Evolutionary conservation across 1,140 invertebrate genomes (phyloP).

Genomic region (Adoxophyes honmai): DNA sequence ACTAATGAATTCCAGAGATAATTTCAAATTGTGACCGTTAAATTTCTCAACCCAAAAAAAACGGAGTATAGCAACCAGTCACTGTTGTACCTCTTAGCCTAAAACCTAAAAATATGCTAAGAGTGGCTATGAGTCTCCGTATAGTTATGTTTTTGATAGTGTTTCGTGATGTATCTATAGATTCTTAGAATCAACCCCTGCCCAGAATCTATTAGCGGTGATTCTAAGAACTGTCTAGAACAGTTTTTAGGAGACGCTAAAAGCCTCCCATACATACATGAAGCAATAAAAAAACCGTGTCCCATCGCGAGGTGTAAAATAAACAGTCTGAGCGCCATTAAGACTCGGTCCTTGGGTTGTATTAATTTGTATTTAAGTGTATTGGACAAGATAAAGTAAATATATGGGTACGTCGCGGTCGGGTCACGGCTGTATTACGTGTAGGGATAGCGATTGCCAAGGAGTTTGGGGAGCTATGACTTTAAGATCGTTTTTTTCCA

Average conservation of each 20-base stretch:
- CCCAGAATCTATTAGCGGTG: constrained; percentile 33
- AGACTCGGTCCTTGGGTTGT: constrained; percentile 65
- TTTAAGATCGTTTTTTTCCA: too few relatives aligned
- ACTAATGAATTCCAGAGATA: too few relatives aligned
- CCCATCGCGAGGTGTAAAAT: constrained; percentile 71
- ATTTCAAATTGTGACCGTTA: too few relatives aligned
- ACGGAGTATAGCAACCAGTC: too few relatives aligned
- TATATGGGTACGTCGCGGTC: constrained; percentile 55
- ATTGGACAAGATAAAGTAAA: constrained; percentile 75
- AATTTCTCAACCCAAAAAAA: too few relatives aligned
- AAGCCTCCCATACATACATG: constrained; percentile 44
- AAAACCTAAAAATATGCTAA: too few relatives aligned
- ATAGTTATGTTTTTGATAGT: too few relatives aligned
- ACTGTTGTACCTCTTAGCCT: too few relatives aligned
- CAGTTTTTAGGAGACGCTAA: constrained; percentile 49
- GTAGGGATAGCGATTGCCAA: constrained; percentile 34
- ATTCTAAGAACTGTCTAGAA: constrained; percentile 42
- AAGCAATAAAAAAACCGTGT: constrained; percentile 66
- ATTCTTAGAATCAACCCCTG: constrained; percentile 5
- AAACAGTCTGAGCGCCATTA: constrained; percentile 70
- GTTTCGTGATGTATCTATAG: too few relatives aligned
- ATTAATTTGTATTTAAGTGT: constrained; percentile 77
- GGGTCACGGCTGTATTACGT: constrained; percentile 53
- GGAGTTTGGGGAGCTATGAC: neutral
- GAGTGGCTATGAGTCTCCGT: too few relatives aligned